Evolutionary conservation across 2,113 vertebrate species (phyloP).

Genomic region (Pollachius pollachius): DNA sequence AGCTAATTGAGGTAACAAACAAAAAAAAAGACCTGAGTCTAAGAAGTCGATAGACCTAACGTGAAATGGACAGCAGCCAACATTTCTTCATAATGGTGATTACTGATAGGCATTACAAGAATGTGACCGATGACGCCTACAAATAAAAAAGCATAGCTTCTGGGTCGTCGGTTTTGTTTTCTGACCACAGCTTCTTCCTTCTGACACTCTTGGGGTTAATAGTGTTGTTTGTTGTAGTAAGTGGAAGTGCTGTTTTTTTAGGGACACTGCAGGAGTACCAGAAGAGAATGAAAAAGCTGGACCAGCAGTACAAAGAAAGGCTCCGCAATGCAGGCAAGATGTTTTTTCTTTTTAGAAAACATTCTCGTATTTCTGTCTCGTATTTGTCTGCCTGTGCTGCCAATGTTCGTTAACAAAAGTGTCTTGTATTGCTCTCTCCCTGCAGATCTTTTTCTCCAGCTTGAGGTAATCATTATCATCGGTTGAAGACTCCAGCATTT

Average conservation of each 20-base stretch:
- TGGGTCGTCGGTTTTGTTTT: too few species aligned
- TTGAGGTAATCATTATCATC: slow-evolving; percentile 82
- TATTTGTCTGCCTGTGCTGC: not conserved
- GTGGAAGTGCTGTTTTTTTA: slow-evolving; percentile 39
- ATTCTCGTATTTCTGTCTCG: not conserved
- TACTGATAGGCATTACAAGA: too few species aligned
- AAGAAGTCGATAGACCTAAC: too few species aligned
- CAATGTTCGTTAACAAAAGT: not conserved
- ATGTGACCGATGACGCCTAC: too few species aligned
- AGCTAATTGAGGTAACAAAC: too few species aligned
- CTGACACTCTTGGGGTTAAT: too few species aligned
- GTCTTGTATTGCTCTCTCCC: slow-evolving; percentile 47
- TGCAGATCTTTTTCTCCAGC: slow-evolving; percentile 93
- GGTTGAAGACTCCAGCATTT: not conserved
- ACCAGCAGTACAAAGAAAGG: slow-evolving; percentile 97
- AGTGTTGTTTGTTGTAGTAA: too few species aligned
- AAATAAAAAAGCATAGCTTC: too few species aligned
- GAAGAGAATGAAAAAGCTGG: slow-evolving; percentile 97
- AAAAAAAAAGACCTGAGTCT: too few species aligned
- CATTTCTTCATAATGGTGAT: too few species aligned
- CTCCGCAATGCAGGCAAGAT: slow-evolving; percentile 89
- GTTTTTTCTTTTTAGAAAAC: not conserved
- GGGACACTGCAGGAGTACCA: slow-evolving; percentile 97
- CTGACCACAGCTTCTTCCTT: too few species aligned
- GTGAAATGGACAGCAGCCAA: too few species aligned